phyloP scores from a whole-genome alignment of 1,140 invertebrate species.

The Geopemphigus sp. region DNA sequence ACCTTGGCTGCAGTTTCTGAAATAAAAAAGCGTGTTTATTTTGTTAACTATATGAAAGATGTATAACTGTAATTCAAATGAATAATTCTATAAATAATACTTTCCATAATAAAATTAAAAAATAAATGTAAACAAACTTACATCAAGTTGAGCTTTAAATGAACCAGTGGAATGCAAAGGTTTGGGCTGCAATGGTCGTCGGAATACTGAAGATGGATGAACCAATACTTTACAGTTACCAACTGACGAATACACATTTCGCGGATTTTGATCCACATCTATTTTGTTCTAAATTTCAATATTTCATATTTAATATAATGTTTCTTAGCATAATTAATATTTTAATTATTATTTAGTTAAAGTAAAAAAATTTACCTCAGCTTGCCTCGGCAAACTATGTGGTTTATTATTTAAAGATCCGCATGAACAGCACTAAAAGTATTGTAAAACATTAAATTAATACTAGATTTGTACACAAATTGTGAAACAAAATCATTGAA shows the following conservation, averaged over 20 bases:
- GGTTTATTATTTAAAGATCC: conserved; percentile 33
- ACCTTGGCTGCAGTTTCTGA: conserved; percentile 50
- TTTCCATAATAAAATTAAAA: no score
- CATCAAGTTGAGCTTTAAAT: conserved; percentile 62
- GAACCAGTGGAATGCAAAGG: conserved; percentile 55
- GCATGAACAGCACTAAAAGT: conserved; percentile 20
- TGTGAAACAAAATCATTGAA: neutral
- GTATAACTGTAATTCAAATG: no score
- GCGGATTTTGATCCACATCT: conserved; percentile 37
- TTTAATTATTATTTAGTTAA: neutral
- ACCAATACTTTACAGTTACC: conserved; percentile 29
- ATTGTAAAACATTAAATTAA: neutral
- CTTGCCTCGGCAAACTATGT: conserved; percentile 36
- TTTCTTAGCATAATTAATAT: neutral
- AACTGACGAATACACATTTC: conserved; percentile 26
- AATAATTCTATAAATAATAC: no score
- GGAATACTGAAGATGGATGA: conserved; percentile 35
- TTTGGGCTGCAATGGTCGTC: conserved; percentile 31
- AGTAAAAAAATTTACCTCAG: conserved; percentile 22
- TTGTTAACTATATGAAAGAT: neutral
- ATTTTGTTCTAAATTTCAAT: conserved; percentile 33
- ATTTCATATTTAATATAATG: neutral
- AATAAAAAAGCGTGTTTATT: conserved; percentile 18
- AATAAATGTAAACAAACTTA: conserved; percentile 53
- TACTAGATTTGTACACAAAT: neutral